Conservation (phyloP, 1,140 invertebrate genomes). For the Drosophila paulistorum region DNA sequence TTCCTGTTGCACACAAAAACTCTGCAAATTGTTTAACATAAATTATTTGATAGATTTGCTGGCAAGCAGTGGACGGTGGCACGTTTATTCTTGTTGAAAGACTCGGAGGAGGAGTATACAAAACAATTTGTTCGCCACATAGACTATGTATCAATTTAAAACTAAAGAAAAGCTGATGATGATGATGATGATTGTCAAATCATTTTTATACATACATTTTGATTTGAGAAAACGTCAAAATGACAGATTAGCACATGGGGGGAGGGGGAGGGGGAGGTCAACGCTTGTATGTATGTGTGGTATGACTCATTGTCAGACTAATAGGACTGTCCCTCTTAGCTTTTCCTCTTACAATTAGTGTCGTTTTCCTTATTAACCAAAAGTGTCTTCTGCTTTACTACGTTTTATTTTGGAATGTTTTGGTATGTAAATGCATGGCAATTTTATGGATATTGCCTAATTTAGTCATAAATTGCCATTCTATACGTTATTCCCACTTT, state of each 20-base stretch:
- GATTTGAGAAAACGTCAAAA: conserved; percentile 3
- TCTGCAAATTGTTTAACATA: conserved; percentile 61
- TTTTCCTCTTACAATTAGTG: too few species aligned
- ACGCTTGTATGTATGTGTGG: not conserved
- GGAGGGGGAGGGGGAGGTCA: not conserved
- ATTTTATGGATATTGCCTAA: conserved; percentile 38
- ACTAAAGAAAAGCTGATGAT: not conserved
- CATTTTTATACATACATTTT: not conserved
- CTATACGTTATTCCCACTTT: conserved; percentile 7
- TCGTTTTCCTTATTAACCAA: not conserved
- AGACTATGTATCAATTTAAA: not conserved
- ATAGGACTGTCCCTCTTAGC: not conserved
- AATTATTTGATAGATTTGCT: conserved; percentile 57
- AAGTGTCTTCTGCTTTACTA: not conserved
- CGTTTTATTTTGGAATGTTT: not conserved
- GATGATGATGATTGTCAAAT: not conserved
- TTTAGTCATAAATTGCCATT: conserved; percentile 32
- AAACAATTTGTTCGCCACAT: too few species aligned
- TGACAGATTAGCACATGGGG: not conserved
- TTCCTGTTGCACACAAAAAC: conserved; percentile 60
- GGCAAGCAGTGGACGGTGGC: conserved; percentile 42
- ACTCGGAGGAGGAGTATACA: not conserved
- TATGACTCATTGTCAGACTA: not conserved
- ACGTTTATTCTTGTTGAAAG: conserved; percentile 27
- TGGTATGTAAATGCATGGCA: conserved; percentile 15